Conservation (phyloP, 2,888 invertebrate species). For the Dendrolimus houi region DNA sequence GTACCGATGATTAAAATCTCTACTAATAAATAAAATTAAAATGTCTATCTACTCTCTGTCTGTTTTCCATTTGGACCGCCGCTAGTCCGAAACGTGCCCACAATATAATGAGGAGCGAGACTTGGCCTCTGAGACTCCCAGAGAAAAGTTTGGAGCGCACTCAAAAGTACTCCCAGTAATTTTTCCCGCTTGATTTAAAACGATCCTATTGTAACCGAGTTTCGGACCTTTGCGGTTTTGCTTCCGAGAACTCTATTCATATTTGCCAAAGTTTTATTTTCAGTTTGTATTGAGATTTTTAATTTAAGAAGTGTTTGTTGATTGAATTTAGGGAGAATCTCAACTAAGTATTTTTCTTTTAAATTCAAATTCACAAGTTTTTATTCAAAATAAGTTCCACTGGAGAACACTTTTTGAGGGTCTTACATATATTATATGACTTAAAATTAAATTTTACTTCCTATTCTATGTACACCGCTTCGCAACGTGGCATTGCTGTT, state of each 20-base stretch:
- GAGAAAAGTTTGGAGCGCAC: conserved; percentile 58
- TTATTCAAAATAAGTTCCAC: too few species aligned
- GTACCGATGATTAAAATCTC: too few species aligned
- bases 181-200: conserved; percentile 66
- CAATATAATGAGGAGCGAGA: conserved; percentile 57
- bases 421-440: too few species aligned
- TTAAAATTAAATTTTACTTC: too few species aligned
- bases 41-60: too few species aligned
- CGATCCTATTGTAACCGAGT: conserved; percentile 50
- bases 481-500: too few species aligned
- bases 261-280: conserved; percentile 3
- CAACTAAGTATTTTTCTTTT: too few species aligned
- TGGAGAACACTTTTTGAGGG: too few species aligned
- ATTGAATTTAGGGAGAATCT: background rate
- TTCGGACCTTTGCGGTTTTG: conserved; percentile 35
- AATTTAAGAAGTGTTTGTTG: background rate
- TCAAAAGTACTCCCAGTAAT: conserved; percentile 63
- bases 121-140: conserved; percentile 31
- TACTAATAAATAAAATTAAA: too few species aligned
- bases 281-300: conserved; percentile 3
- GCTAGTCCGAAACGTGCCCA: conserved; percentile 54
- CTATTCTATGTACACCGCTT: too few species aligned
- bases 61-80: conserved; percentile 2
- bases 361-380: too few species aligned
- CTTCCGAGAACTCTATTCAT: conserved; percentile 21